phyloP scores from a whole-genome alignment of 1,140 invertebrate genomes.

The Caenorhabditis remanei region DNA sequence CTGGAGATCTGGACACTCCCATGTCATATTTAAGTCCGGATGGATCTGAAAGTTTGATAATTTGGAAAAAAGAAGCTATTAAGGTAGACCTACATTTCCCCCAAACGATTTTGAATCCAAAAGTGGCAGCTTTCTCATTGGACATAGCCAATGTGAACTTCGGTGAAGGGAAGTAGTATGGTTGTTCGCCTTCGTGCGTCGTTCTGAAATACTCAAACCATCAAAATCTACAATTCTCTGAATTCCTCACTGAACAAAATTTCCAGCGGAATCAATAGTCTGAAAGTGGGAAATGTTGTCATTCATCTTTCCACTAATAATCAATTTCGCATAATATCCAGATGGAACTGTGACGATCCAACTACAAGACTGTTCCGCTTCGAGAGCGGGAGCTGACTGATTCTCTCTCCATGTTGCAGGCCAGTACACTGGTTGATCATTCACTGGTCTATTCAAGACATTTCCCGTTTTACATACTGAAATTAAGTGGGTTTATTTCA shows the following conservation, averaged over 20 bases:
- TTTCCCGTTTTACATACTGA: background rate
- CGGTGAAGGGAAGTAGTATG: conserved; percentile 18
- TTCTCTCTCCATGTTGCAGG: background rate
- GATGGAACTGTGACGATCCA: background rate
- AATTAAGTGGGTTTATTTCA: background rate
- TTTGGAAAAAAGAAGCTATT: background rate
- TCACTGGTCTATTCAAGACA: background rate
- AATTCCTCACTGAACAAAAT: background rate
- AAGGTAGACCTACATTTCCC: background rate
- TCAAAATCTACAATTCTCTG: background rate
- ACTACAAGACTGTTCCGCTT: background rate
- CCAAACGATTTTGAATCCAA: conserved; percentile 18
- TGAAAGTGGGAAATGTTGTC: background rate
- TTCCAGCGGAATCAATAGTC: background rate
- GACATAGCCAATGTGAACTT: background rate
- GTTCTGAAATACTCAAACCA: background rate
- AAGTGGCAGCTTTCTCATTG: background rate
- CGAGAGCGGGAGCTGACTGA: background rate
- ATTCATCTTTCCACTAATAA: background rate
- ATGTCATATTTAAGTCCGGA: background rate
- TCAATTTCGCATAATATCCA: conserved; percentile 8
- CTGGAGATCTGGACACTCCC: background rate
- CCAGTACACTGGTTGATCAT: background rate
- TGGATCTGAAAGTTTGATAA: background rate
- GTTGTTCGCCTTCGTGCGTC: background rate